These are phyloP conservation scores for Plagodis dolabraria DNA, from an alignment of 2,888 invertebrate genomes.

Conservation along the genomic window DNA sequence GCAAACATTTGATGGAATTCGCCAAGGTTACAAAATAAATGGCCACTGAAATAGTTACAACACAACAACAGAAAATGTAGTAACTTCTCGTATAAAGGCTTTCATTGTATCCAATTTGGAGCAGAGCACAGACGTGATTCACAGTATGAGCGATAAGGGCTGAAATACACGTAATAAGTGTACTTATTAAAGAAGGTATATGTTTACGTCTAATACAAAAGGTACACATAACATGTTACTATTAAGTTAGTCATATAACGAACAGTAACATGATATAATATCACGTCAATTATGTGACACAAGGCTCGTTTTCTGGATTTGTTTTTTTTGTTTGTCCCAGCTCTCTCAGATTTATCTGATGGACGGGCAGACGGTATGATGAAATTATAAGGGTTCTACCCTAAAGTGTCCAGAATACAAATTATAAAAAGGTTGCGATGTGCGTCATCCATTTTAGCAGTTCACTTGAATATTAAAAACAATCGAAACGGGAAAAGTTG, in stretches of 20 bases:
- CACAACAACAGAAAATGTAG: conserved; percentile 18
- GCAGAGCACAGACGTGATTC: conserved; percentile 27
- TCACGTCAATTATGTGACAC: conserved; percentile 5
- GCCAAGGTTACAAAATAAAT: conserved; percentile 7
- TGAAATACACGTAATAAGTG: conserved; percentile 2
- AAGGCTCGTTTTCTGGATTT: conserved; percentile 13
- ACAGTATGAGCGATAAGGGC: conserved; percentile 8
- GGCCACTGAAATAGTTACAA: conserved; percentile 15
- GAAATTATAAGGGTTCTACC: conserved; percentile 24
- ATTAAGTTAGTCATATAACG: conserved; percentile 25
- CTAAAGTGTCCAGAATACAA: conserved; percentile 15
- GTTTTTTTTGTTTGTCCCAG: background rate
- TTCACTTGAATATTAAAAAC: background rate
- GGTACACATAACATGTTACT: conserved; percentile 18
- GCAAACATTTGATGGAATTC: background rate
- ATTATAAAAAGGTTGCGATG: conserved; percentile 16
- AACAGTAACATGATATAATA: conserved; percentile 8
- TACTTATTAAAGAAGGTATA: background rate
- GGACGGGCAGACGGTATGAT: conserved; percentile 12
- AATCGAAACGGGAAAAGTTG: background rate
- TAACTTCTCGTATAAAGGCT: conserved; percentile 18
- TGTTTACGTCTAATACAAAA: conserved; percentile 3
- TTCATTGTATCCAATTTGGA: conserved; percentile 24
- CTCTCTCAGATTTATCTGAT: conserved; percentile 16
- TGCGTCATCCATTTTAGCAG: background rate